phyloP scores from a whole-genome alignment of 2,113 vertebrate genomes.

The Myotis yumanensis region DNA sequence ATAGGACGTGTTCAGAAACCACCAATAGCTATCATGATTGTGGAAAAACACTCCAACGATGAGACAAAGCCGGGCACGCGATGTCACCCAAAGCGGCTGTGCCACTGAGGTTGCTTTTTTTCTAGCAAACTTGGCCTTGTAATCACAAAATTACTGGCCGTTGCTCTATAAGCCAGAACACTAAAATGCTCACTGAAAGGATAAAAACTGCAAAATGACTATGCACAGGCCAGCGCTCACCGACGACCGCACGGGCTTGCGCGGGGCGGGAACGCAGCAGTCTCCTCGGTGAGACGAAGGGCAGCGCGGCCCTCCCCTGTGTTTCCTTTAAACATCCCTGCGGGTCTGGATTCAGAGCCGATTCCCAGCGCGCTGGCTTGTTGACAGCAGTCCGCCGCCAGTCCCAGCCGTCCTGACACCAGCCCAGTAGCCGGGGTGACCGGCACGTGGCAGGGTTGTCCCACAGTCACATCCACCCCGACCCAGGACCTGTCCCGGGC shows the following conservation, averaged over 20 bases:
- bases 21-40: background rate
- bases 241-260: rapidly evolving
- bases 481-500: background rate
- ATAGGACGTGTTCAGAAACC: background rate
- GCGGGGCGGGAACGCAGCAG: rapidly evolving
- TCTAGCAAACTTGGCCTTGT: background rate
- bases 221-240: background rate
- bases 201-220: background rate
- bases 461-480: rapidly evolving
- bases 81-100: background rate
- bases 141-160: background rate
- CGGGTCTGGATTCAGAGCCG: background rate
- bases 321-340: rapidly evolving
- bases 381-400: background rate
- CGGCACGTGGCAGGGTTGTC: rapidly evolving
- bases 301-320: rapidly evolving
- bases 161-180: background rate
- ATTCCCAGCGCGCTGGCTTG: background rate
- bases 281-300: rapidly evolving
- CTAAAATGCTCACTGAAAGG: background rate
- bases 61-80: background rate
- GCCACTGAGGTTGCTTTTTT: background rate
- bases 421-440: background rate
- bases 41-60: background rate
- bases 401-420: background rate